phyloP scores from a whole-genome alignment of 2,113 vertebrate species.

The Pseudopodoces humilis region DNA sequence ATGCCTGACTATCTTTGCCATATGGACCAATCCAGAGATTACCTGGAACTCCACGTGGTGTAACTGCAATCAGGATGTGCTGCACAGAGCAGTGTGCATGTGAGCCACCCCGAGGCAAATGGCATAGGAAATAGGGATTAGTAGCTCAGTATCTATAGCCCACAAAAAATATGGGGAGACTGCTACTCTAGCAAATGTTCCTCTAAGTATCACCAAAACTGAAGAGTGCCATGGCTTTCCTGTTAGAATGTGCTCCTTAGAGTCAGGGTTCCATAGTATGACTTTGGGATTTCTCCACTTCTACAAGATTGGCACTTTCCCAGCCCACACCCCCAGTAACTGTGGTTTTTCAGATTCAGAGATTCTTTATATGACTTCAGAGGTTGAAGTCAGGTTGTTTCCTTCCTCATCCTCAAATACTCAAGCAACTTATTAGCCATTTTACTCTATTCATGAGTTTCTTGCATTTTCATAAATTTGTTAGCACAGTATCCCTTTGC shows the following conservation, averaged over 20 bases:
- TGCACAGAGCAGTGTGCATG: background rate
- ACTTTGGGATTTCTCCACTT: background rate
- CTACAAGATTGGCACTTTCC: background rate
- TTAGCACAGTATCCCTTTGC: background rate
- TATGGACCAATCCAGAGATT: background rate
- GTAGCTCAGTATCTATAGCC: background rate
- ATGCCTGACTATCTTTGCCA: background rate
- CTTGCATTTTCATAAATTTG: background rate
- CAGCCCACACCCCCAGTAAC: background rate
- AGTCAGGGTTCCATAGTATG: background rate
- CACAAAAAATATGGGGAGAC: background rate
- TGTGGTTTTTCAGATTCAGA: background rate
- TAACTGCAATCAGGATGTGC: background rate
- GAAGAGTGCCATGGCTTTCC: background rate
- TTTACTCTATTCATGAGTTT: background rate
- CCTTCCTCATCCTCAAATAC: background rate
- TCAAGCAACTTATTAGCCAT: background rate
- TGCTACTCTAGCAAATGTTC: background rate
- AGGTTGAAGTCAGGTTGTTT: background rate
- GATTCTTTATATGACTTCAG: background rate
- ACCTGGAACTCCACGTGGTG: rapidly evolving
- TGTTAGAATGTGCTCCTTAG: background rate
- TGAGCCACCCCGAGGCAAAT: rapidly evolving
- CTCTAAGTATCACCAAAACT: background rate
- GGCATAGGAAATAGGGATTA: background rate